Percentiles rank a stretch among this genome's conserved stretches.
Evolutionary conservation across 2,797 vertebrate genomes (phyloP).

Genomic region (Toxotes lorentzi): DNA sequence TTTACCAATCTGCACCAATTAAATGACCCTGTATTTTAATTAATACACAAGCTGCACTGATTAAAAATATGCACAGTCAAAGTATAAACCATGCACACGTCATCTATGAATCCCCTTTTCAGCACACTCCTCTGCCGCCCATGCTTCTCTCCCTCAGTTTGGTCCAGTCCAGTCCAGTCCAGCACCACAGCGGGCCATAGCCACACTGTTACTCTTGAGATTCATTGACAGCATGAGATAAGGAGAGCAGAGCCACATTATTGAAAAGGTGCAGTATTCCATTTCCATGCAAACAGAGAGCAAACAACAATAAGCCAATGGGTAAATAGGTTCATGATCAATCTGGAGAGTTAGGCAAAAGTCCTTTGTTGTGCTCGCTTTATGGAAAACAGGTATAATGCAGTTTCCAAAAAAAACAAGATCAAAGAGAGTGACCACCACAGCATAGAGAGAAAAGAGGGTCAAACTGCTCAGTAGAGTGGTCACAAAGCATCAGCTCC

Average conservation of each 20-base stretch:
- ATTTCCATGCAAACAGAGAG: conserved; percentile 66
- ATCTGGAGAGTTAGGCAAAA: conserved; percentile 30
- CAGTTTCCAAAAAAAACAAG: conserved; percentile 80
- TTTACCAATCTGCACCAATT: background rate
- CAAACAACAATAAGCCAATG: conserved; percentile 57
- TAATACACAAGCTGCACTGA: background rate
- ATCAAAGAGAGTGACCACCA: conserved; percentile 79
- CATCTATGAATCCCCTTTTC: conserved; percentile 23
- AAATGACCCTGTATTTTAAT: background rate
- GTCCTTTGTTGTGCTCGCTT: conserved; percentile 62
- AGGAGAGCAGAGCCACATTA: conserved; percentile 68
- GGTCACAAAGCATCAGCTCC: conserved; percentile 73
- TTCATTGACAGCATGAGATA: conserved; percentile 67
- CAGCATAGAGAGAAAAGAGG: conserved; percentile 76
- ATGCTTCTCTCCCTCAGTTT: conserved; percentile 56
- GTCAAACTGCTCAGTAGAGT: conserved; percentile 63
- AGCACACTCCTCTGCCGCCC: conserved; percentile 35
- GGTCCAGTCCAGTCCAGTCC: conserved; percentile 65
- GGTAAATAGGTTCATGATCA: conserved; percentile 37
- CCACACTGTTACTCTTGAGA: conserved; percentile 55
- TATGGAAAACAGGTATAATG: conserved; percentile 77
- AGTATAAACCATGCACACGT: background rate
- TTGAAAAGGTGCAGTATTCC: conserved; percentile 83
- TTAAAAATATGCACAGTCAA: conserved; percentile 4
- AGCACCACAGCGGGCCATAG: conserved; percentile 56